Evolutionary conservation across 1,140 invertebrate genomes (phyloP), one percentile per base, ranked within the genome.

Genomic region (Calycopis cecrops): DNA sequence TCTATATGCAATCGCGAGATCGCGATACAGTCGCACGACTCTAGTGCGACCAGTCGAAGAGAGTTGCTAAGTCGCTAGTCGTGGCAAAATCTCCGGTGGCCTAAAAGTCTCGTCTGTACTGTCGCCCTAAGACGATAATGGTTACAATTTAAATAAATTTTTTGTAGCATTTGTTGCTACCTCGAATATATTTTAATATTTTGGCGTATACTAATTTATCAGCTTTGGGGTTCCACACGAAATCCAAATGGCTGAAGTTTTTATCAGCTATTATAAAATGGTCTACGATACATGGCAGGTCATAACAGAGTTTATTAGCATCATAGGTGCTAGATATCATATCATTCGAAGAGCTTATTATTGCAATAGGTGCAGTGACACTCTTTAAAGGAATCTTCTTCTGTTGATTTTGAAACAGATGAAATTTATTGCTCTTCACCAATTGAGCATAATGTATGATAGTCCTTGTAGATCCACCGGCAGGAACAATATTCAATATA

Each of bases 391-490:
- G 69, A 70, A 94, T 95, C 35, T 87, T 67, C 9, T 92, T 90
- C 28, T 37, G 28, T 0, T 92, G 91, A 62, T 92, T 92, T 66
- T 93, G 91, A 61, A 89, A 95, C 35, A 87, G 82, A 63, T 90
- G 84, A 68, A 93, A 93, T 67, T 88, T 89, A 12, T 92, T 90
- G 63, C 68, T 71, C 62, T 82, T 71, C 4, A 91, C 88, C 80
- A 90, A 87, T 88, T 91, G 92, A 0, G 87, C 88, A 59, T 89
- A 94, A 77, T 94, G 93, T 16, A 93, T 61, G 3, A 97, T 72
- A 49, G 94, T 94, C 73, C 92, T 91, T 0, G 91, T 92, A 9
- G 95, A 96, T 1, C 94, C 91, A 16, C 95, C 94, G 9, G 94
- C 92, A 3, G 95, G 95, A 18, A 91, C 89, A 69, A 96, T 94